Base-by-base conservation (phyloP, 2,113 vertebrate genomes). In the Aythya baeri region DNA sequence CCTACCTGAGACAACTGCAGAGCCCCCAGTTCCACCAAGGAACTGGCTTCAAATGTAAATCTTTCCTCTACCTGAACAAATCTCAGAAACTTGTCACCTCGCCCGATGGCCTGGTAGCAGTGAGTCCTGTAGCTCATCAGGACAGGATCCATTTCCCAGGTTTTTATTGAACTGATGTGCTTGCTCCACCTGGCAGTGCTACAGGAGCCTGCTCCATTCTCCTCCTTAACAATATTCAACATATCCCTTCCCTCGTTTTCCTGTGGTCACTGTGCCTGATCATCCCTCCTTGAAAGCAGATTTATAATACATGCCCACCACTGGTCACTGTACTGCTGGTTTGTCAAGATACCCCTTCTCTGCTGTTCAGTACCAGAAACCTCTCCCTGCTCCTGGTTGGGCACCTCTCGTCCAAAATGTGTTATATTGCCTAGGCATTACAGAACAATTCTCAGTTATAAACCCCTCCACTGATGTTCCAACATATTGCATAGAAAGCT, bases 281-380 rank as follows among this genome's bases (percentile, higher is more conserved):
- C 26, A 50, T 3, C 27, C 7, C 36, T 62, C 31, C 43, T 3
- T 49, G 17, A 25, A 59, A 63, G 14, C n/a, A 50, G 62, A 77
- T 16, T 4, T 5, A 1, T 7, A 49, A 43, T 2, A 27, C 0
- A 34, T 0, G 1, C 38, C 44, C 22, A 38, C 5, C 26, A 13
- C 29, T 32, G 34, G 12, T 26, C 14, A 59, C 38, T 27, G 4
- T 15, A 21, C 9, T 1, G 0, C 38, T 3, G 14, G 13, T 17
- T 52, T 49, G 22, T 1, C 32, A 31, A 66, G 44, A 32, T 9
- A 31, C 13, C 11, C 36, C 34, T 20, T 20, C 72, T 27, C 52
- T 29, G 36, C 57, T 58, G 2, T 27, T 80, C 36, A 49, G 46
- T 4, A 2, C 7, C 2, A 25, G 44, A 36, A 50, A 75, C 13